phyloP scores from a whole-genome alignment of 2,113 vertebrate genomes.

The Gymnobelideus leadbeateri region DNA sequence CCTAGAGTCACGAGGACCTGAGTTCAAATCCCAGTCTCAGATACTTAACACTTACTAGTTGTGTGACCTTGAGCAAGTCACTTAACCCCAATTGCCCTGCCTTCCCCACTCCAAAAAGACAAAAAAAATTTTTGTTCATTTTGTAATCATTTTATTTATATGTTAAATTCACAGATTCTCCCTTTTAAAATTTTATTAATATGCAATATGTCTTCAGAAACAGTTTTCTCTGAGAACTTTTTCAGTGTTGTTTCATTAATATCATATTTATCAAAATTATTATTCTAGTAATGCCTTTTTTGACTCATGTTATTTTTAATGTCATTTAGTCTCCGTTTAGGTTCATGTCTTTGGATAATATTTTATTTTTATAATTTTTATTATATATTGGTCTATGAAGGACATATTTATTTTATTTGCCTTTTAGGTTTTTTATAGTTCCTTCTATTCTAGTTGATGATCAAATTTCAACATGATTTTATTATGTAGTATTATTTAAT shows the following conservation, averaged over 20 bases:
- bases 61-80: too few species aligned
- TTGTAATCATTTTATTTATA: background rate
- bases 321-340: background rate
- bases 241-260: background rate
- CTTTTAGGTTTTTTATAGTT: background rate
- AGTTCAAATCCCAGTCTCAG: too few species aligned
- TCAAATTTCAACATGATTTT: background rate
- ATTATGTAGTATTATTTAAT: background rate
- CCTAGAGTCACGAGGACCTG: too few species aligned
- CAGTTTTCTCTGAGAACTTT: background rate
- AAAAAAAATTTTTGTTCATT: background rate
- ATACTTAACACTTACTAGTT: too few species aligned
- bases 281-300: background rate
- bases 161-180: background rate
- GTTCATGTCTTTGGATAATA: background rate
- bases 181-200: background rate
- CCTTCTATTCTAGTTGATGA: background rate
- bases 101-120: too few species aligned
- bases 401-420: background rate
- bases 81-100: too few species aligned
- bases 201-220: background rate
- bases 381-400: background rate
- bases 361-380: conserved; percentile 5
- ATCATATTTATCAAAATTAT: background rate
- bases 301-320: background rate